These are phyloP conservation scores for Anthonomus grandis DNA, from an alignment of 1,140 invertebrate genomes.

Conservation along the genomic window DNA sequence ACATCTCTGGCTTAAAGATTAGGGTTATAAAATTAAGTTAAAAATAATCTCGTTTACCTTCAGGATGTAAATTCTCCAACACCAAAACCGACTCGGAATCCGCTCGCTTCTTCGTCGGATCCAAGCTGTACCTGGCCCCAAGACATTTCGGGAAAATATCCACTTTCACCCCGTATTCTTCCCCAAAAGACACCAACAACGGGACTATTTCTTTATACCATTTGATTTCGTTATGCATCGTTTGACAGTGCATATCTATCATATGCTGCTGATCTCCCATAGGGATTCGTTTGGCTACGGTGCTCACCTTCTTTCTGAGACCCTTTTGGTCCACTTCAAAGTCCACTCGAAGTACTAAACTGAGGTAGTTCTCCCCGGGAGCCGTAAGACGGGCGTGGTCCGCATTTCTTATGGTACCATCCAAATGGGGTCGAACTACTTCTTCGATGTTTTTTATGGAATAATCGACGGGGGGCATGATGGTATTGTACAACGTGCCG, in stretches of 20 bases:
- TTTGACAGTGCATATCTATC: neutral
- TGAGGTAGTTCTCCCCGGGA: conserved; percentile 12
- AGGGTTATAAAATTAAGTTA: too few species aligned
- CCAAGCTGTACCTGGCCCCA: conserved; percentile 5
- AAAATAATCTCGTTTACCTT: too few species aligned
- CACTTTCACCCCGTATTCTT: neutral
- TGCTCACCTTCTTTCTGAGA: neutral
- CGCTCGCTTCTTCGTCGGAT: conserved; percentile 4
- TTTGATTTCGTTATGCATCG: conserved; percentile 12
- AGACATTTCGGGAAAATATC: neutral
- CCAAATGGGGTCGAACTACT: neutral
- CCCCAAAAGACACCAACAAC: neutral
- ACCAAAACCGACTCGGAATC: conserved; percentile 3
- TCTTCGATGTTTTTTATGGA: conserved; percentile 5
- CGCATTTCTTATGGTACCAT: neutral
- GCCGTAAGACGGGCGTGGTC: conserved; percentile 10
- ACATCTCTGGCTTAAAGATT: too few species aligned
- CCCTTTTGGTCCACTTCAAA: conserved; percentile 11
- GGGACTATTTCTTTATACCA: conserved; percentile 1
- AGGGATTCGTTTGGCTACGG: conserved; percentile 5
- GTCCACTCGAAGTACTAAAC: conserved; percentile 6
- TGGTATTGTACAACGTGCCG: too few species aligned
- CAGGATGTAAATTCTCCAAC: conserved; percentile 3
- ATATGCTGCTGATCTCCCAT: neutral
- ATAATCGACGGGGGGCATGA: conserved; percentile 3